A percentile compares a stretch with the other conserved stretches of the same genome.
These are phyloP conservation scores for Silurus lanzhouensis DNA, from an alignment of 2,797 vertebrate species.

Conservation along the genomic window DNA sequence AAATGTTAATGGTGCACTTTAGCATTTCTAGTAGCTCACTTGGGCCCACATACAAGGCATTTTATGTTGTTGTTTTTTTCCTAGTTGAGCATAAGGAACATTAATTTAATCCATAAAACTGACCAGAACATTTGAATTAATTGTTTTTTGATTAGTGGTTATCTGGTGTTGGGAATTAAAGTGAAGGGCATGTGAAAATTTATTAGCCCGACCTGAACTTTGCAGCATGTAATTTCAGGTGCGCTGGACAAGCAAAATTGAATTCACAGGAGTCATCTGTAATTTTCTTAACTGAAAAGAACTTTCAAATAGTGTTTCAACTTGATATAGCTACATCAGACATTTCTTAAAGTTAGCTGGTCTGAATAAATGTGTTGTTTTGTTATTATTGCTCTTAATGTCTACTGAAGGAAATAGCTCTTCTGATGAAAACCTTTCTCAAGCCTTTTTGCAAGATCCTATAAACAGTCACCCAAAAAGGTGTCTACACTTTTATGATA, in stretches of 20 bases:
- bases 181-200: constrained; percentile 38
- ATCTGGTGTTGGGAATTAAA: constrained; percentile 14
- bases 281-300: constrained; percentile 21
- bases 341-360: constrained; percentile 7
- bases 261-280: constrained; percentile 33
- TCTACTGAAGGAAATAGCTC: constrained; percentile 6
- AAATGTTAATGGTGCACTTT: background rate
- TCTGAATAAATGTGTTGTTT: background rate
- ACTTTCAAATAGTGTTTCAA: constrained; percentile 11
- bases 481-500: constrained; percentile 20
- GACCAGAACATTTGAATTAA: constrained; percentile 27
- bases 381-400: constrained; percentile 6
- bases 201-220: constrained; percentile 27
- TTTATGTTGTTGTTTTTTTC: background rate
- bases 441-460: background rate
- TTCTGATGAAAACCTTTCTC: constrained; percentile 18
- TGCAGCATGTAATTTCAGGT: constrained; percentile 44
- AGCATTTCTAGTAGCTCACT: background rate
- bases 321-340: constrained; percentile 9
- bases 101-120: constrained; percentile 11
- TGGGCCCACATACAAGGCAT: background rate
- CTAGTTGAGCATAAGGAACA: background rate
- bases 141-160: constrained; percentile 11
- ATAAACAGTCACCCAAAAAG: background rate
- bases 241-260: constrained; percentile 34